Evolutionary conservation across 2,113 vertebrate species (phyloP).

Genomic region (Xyrauchen texanus): DNA sequence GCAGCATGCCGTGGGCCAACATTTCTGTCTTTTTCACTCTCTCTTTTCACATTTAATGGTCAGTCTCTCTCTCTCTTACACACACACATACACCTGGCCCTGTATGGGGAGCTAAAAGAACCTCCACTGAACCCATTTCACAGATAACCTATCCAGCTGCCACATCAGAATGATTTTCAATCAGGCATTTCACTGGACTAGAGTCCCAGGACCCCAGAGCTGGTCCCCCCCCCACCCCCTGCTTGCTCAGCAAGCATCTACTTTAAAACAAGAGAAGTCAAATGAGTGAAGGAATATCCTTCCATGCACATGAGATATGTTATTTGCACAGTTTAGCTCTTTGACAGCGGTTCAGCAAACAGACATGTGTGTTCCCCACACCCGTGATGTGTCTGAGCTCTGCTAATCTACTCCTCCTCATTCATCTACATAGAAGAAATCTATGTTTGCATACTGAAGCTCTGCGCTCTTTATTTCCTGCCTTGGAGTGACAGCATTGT

Average conservation of each 20-base stretch:
- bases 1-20: not conserved
- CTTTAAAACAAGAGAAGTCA: not conserved
- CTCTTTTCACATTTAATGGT: constrained; percentile 11
- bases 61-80: constrained; percentile 17
- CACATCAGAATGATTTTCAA: constrained; percentile 60
- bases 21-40: constrained; percentile 9
- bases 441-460: constrained; percentile 60
- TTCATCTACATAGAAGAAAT: constrained; percentile 59
- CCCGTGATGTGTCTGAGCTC: constrained; percentile 40
- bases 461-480: constrained; percentile 65
- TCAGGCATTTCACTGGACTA: constrained; percentile 41
- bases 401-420: constrained; percentile 65
- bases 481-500: constrained; percentile 61
- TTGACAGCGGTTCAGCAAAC: constrained; percentile 7
- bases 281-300: constrained; percentile 8
- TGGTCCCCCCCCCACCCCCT: constrained; percentile 8
- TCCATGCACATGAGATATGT: constrained; percentile 28
- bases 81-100: constrained; percentile 23
- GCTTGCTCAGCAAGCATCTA: constrained; percentile 46
- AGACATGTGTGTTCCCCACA: constrained; percentile 24
- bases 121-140: constrained; percentile 47
- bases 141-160: constrained; percentile 57
- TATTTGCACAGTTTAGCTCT: constrained; percentile 30
- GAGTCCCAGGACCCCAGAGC: constrained; percentile 47
- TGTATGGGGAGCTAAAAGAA: constrained; percentile 18